A percentile compares a stretch with the other conserved stretches of the same genome.
Conservation (phyloP, 2,888 invertebrate species). For the Campopleginae sp. region DNA sequence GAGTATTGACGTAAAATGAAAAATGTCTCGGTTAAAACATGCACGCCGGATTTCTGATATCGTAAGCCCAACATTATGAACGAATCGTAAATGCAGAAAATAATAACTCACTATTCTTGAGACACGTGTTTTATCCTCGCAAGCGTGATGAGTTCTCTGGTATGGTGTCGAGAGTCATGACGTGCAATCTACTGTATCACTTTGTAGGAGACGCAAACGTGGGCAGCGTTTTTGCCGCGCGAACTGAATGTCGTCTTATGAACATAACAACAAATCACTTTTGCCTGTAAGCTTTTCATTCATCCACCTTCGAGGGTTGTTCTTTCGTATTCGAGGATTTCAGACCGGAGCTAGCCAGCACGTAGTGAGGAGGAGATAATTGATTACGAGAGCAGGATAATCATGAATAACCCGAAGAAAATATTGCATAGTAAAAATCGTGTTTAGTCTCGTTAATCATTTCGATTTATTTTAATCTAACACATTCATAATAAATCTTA, state of each 20-base stretch:
- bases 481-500: conserved; percentile 76
- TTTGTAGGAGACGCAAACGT: too few relatives aligned
- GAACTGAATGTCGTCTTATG: too few relatives aligned
- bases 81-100: conserved; percentile 9
- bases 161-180: neutral
- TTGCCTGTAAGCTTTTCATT: too few relatives aligned
- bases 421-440: neutral
- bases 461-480: conserved; percentile 72
- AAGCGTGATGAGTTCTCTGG: neutral
- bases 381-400: conserved; percentile 2
- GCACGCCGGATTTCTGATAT: neutral
- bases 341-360: neutral
- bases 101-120: neutral
- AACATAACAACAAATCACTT: too few relatives aligned
- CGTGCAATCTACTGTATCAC: neutral
- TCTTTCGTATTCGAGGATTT: neutral
- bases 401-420: neutral
- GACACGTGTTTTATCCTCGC: conserved; percentile 6
- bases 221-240: too few relatives aligned
- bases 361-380: neutral
- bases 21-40: neutral
- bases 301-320: neutral
- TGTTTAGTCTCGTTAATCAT: conserved; percentile 68
- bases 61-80: neutral
- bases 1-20: neutral